Evolutionary conservation across 2,113 vertebrate species (phyloP).

Genomic region (Apteryx owenii): DNA sequence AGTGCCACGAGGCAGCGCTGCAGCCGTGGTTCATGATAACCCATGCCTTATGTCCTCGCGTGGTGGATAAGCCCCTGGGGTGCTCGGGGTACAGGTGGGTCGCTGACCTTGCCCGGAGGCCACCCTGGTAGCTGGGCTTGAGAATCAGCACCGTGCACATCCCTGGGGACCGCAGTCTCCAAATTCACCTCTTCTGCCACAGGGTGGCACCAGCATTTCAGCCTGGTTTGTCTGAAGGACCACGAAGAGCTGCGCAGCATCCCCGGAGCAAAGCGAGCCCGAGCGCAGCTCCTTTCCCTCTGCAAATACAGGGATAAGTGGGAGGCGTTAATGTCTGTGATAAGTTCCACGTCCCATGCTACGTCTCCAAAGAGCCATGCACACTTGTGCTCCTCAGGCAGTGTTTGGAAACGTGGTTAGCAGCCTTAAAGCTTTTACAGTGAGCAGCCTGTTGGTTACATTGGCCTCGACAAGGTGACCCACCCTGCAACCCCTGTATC

Average conservation of each 20-base stretch:
- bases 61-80: not conserved
- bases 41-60: too few species aligned
- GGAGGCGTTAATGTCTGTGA: not conserved
- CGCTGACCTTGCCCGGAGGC: not conserved
- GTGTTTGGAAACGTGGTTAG: not conserved
- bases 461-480: not conserved
- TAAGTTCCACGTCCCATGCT: not conserved
- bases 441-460: not conserved
- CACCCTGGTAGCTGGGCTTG: not conserved
- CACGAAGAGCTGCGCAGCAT: not conserved
- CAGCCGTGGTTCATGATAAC: not conserved
- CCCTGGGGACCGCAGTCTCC: not conserved
- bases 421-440: not conserved
- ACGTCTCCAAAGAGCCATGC: not conserved
- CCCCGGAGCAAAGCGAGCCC: not conserved
- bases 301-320: too few species aligned
- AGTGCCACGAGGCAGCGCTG: not conserved
- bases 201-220: conserved; percentile 30
- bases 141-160: too few species aligned
- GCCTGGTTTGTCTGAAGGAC: not conserved
- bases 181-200: not conserved
- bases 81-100: accelerated
- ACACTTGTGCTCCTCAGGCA: too few species aligned
- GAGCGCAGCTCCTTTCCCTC: too few species aligned
- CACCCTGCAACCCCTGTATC: not conserved